phyloP scores from a whole-genome alignment of 2,888 invertebrate species.

The Cantharis flavilabris region DNA sequence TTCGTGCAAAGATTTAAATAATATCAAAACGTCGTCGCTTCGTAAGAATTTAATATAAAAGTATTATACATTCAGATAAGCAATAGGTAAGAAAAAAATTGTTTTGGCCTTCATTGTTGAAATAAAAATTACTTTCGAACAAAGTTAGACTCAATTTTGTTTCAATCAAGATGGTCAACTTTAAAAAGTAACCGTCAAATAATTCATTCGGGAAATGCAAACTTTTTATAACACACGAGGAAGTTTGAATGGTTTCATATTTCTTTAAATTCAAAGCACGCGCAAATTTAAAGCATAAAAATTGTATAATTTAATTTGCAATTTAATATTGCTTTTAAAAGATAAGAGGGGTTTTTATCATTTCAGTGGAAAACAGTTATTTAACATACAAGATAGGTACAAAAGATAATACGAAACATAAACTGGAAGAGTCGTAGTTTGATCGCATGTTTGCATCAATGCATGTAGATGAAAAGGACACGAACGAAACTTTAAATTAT shows the following conservation, averaged over 20 bases:
- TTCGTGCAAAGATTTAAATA: too few relatives aligned
- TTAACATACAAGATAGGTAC: slow-evolving; percentile 23
- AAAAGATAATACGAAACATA: slow-evolving; percentile 13
- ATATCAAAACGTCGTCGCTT: too few relatives aligned
- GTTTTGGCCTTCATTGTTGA: neutral
- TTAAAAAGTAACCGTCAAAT: neutral
- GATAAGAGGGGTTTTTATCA: slow-evolving; percentile 18
- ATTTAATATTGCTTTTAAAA: slow-evolving; percentile 12
- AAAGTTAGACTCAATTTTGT: neutral
- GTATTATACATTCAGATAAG: too few relatives aligned
- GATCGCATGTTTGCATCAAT: slow-evolving; percentile 22
- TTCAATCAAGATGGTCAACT: neutral
- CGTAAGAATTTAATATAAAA: too few relatives aligned
- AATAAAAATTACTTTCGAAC: neutral
- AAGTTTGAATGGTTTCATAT: neutral
- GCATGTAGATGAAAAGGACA: slow-evolving; percentile 17
- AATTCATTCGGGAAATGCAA: neutral
- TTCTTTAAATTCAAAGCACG: neutral
- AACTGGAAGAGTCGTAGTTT: slow-evolving; percentile 3
- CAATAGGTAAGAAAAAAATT: neutral
- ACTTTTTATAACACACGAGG: neutral
- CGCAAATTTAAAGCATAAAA: slow-evolving; percentile 2
- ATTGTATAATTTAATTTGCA: slow-evolving; percentile 14
- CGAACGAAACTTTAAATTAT: slow-evolving; percentile 20
- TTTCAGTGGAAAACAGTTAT: slow-evolving; percentile 22